Conservation (phyloP, 1,140 invertebrate genomes). For the Aphis craccivora region DNA sequence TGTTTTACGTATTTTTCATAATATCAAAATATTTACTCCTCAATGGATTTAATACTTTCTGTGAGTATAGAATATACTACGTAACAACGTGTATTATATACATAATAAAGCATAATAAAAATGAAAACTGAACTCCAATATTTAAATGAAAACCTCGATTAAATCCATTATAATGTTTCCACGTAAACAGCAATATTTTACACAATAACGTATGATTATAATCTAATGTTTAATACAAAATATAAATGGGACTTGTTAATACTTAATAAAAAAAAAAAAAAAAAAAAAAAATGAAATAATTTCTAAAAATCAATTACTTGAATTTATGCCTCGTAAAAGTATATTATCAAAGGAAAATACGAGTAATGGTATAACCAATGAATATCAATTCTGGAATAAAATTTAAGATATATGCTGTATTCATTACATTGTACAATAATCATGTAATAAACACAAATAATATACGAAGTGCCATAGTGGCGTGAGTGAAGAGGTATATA, state of each 20-base stretch:
- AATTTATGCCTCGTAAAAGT: background rate
- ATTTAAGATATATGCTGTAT: background rate
- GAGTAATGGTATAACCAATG: background rate
- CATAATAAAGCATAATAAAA: background rate
- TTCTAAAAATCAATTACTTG: background rate
- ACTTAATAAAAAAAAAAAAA: no score
- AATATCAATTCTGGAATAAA: background rate
- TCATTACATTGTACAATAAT: background rate
- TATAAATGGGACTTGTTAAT: background rate
- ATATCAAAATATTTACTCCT: conserved; percentile 6
- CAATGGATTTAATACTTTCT: background rate
- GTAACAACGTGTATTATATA: background rate
- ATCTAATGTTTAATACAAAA: background rate
- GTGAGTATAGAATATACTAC: background rate
- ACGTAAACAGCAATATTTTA: background rate
- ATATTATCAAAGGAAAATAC: background rate
- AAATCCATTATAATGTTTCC: background rate
- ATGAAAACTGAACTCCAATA: background rate
- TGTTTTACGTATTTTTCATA: conserved; percentile 13
- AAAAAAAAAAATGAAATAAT: background rate
- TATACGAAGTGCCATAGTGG: no score
- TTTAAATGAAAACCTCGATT: background rate
- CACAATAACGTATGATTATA: background rate
- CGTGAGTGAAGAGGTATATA: background rate
- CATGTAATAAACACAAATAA: background rate